Conservation (phyloP, 2,113 vertebrate genomes). For the Numenius arquata region DNA sequence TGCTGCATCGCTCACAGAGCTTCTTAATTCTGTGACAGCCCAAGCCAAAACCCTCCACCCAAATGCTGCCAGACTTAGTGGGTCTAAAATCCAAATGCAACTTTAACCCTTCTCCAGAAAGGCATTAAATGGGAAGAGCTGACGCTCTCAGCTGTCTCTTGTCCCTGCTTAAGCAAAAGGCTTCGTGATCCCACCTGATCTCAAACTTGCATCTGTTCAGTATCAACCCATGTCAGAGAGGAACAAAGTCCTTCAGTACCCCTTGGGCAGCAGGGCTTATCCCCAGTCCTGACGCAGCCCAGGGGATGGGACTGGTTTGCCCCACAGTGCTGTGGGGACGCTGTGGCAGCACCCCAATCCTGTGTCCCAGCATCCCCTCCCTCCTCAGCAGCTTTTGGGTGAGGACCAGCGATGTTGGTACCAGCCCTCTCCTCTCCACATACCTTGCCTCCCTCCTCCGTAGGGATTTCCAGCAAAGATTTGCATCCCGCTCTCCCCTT, state of each 20-base stretch:
- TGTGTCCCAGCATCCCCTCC: neutral
- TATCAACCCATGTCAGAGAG: neutral
- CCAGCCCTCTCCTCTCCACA: neutral
- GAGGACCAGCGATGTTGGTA: rapidly evolving
- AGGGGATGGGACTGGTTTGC: neutral
- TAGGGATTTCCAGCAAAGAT: neutral
- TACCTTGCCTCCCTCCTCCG: rapidly evolving
- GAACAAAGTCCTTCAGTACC: neutral
- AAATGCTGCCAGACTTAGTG: rapidly evolving
- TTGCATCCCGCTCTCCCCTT: neutral
- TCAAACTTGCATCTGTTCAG: neutral
- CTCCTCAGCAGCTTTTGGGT: neutral
- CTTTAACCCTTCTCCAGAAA: neutral
- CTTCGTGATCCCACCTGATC: neutral
- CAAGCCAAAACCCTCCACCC: neutral
- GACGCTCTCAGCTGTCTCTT: neutral
- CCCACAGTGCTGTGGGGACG: neutral
- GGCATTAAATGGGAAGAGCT: neutral
- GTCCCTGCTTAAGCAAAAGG: neutral
- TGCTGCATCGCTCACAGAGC: rapidly evolving
- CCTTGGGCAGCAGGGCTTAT: rapidly evolving
- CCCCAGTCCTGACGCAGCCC: neutral
- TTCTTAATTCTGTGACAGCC: neutral
- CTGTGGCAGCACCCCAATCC: neutral
- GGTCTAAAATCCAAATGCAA: neutral